Conservation (phyloP, 92 coral and sea anemone genomes). For the Blastomussa wellsi region DNA sequence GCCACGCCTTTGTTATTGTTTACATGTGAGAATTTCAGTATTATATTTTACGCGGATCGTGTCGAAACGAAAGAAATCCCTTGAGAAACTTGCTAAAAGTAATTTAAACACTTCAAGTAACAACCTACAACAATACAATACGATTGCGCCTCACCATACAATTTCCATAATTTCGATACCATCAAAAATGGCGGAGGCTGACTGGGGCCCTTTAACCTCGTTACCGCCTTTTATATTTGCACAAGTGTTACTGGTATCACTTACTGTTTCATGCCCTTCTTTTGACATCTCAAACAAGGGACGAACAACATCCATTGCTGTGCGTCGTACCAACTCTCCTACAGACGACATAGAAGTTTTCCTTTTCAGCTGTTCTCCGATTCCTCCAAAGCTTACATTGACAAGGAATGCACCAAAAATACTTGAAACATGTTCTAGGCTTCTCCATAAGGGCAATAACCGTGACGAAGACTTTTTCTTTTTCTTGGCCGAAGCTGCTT, state of each 20-base stretch:
- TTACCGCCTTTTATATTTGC: no score
- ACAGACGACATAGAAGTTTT: slow-evolving; percentile 42
- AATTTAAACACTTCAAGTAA: no score
- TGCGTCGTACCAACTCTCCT: slow-evolving; percentile 13
- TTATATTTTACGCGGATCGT: no score
- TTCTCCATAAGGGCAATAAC: background rate
- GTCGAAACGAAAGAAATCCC: no score
- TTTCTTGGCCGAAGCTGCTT: slow-evolving; percentile 8
- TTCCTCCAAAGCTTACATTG: slow-evolving; percentile 69
- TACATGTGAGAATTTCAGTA: no score
- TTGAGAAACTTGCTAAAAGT: no score
- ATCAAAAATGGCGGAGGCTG: no score
- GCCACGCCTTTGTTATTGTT: no score
- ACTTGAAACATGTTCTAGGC: slow-evolving; percentile 51
- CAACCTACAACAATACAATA: no score
- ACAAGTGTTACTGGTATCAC: background rate
- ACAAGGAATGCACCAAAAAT: slow-evolving; percentile 56
- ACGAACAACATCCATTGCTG: slow-evolving; percentile 32
- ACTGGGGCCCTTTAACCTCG: no score
- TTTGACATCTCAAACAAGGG: slow-evolving; percentile 33
- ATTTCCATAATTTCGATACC: no score
- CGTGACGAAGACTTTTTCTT: background rate
- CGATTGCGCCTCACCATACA: no score
- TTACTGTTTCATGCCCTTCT: slow-evolving; percentile 23
- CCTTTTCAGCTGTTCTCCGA: slow-evolving; percentile 60